phyloP scores from a whole-genome alignment of 2,113 vertebrate genomes.

The human (Homo sapiens) region GRCh38 chr3:123712501-123713000 shows the following conservation, averaged over 20 bases:
- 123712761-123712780: neutral
- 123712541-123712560: neutral
- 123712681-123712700: neutral
- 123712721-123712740: neutral
- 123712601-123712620: too few relatives aligned
- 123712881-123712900: too few relatives aligned
- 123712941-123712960: neutral
- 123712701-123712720: neutral
- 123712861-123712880: too few relatives aligned
- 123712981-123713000: neutral
- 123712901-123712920: neutral
- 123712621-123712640: neutral
- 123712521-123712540: neutral
- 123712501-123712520: neutral
- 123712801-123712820: neutral
- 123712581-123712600: neutral
- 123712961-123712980: neutral
- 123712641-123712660: neutral
- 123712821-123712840: neutral
- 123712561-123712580: neutral
- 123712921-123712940: neutral
- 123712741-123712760: neutral
- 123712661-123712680: neutral
- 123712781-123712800: neutral
- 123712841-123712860: accelerated